Percentiles rank a stretch among this genome's conserved stretches.
Evolutionary conservation across 2,888 invertebrate species (phyloP).

Genomic region (Thereva unica): DNA sequence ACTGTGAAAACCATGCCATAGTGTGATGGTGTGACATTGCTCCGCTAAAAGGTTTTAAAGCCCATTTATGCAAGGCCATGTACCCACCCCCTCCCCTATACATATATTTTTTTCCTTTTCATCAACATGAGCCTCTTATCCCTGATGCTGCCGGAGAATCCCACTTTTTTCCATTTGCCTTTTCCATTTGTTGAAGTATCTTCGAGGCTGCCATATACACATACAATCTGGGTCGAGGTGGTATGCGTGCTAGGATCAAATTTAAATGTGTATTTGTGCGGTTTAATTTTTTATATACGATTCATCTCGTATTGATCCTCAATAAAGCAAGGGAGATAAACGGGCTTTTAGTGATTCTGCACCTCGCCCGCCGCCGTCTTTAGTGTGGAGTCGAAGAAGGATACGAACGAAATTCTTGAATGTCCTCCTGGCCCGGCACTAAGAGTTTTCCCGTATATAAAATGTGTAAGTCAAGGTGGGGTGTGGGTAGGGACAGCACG

Average conservation of each 20-base stretch:
- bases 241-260: not conserved
- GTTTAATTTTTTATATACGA: constrained; percentile 31
- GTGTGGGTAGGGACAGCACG: too few relatives aligned
- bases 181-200: constrained; percentile 3
- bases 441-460: too few relatives aligned
- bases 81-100: too few relatives aligned
- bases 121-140: not conserved
- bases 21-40: constrained; percentile 20
- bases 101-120: too few relatives aligned
- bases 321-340: constrained; percentile 28
- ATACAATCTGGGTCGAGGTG: not conserved
- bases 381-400: constrained; percentile 7
- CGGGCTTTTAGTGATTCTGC: constrained; percentile 25
- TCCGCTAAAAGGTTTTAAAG: constrained; percentile 34
- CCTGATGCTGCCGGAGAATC: constrained; percentile 15
- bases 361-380: constrained; percentile 18
- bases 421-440: too few relatives aligned
- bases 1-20: constrained; percentile 27
- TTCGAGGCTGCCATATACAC: not conserved
- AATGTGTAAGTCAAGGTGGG: too few relatives aligned
- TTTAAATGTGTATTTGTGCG: constrained; percentile 10
- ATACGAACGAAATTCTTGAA: too few relatives aligned
- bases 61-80: constrained; percentile 30
- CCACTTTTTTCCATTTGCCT: constrained; percentile 6
- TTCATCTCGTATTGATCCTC: constrained; percentile 28